Base-by-base conservation (phyloP, 2,113 vertebrate genomes). In the Lepisosteus oculatus region DNA sequence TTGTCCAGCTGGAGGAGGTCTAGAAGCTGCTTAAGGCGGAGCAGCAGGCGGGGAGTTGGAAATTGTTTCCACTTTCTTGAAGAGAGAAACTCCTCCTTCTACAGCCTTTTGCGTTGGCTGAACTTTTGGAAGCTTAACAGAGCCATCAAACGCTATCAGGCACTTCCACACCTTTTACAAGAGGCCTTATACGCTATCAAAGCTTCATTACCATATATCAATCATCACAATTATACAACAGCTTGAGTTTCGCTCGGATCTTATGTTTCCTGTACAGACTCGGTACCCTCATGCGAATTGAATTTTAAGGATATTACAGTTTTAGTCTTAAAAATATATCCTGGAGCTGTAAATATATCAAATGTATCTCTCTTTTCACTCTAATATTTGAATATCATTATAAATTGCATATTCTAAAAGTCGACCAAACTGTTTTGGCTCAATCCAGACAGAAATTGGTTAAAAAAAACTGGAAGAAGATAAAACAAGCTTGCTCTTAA, bases 91-190 rank as follows among this genome's bases (percentile, higher is more conserved):
- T 80, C 78, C 79, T 81, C 76, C 82, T 70, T 61, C 57, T 64
- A 51, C 65, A 12, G 73, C 44, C 72, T 63, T 45, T 47, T 29
- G 9, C 61, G 14, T 70, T 68, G 67, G 43, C 64, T 68, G 47
- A 71, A 68, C 42, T 70, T 74, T 66, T 77, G 63, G 72, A 81
- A 80, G 68, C 76, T 70, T 75, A 77, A 87, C 77, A 77, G 75
- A 87, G 83, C 79, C 68, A 72, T 85, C 81, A 78, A 55, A 42
- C 65, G 69, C 78, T 73, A 76, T 65, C 61, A 79, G 79, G 71
- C 74, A 77, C 43, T 76, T 83, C 77, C 65, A 77, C 78, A 80
- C 78, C 77, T 77, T 73, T 72, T 72, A 65, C 76, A 68, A 77
- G 64, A 42, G 69, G 55, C 55, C 5, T 42, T 69, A 71, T 67